Evolutionary conservation across 2,113 vertebrate genomes (phyloP), one percentile per base, ranked within the genome.

Genomic region (Talpa occidentalis): DNA sequence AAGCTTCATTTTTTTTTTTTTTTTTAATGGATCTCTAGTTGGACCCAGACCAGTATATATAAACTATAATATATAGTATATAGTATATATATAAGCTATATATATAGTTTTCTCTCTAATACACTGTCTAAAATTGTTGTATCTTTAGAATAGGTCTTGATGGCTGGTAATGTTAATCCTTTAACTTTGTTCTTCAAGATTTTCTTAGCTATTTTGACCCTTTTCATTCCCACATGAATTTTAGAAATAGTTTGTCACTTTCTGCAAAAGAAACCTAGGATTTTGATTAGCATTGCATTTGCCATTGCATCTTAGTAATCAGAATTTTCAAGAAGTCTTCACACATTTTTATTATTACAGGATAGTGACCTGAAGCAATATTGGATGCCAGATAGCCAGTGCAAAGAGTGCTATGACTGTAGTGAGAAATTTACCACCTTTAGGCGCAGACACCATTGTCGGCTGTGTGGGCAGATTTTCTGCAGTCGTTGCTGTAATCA

Each of bases 321-420:
- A 76, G 0, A 78, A 21, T 95, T 94, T 94, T 90, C 21, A 74
- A 64, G 89, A 91, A 11, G 14, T 1, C 37, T 62, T 84, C 32
- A 47, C 37, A 6, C 4, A 32, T 66, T 87, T 88, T 94, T 94
- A 15, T 59, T 83, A 21, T 90, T 94, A 3, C 82, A 99, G 99
- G 99, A 99, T 97, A 99, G 99, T 91, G 99, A 99, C 95, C 97
- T 99, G 98, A 99, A 99, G 97, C 99, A 99, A 88, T 99, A 99
- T 97, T 99, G 99, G 99, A 99, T 99, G 99, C 99, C 99, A 11
- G 99, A 99, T 92, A 99, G 99, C 97, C 99, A 99, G 86, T 99
- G 99, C 96, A 99, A 99, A 93, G 99, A 99, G 95, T 99, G 99
- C 92, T 99, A 99, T 30, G 99, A 99, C 97, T 99, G 99, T 91